Conservation (phyloP, 2,797 vertebrate species). For the Helicolenus hilgendorfi region DNA sequence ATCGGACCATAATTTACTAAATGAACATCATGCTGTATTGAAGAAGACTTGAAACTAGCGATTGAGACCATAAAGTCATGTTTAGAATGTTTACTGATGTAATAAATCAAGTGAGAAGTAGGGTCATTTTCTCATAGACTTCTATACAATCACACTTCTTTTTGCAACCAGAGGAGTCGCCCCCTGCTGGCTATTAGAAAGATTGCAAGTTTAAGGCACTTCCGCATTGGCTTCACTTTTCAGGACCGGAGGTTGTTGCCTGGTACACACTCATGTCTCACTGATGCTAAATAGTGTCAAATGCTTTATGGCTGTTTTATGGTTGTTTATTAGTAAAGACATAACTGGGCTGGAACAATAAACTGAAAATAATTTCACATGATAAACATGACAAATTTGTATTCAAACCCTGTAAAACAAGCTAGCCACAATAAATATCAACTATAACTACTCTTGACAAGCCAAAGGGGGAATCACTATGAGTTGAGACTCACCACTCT, state of each 20-base stretch:
- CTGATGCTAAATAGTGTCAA: neutral
- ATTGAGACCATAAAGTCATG: no score
- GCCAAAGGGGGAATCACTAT: conserved; percentile 1
- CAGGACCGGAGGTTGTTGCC: neutral
- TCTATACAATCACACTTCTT: no score
- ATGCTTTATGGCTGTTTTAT: neutral
- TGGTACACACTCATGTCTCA: neutral
- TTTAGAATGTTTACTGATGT: no score
- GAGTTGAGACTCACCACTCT: conserved; percentile 15
- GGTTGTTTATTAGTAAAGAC: neutral
- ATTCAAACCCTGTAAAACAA: conserved; percentile 13
- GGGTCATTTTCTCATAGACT: no score
- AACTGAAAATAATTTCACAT: neutral
- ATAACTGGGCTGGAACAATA: neutral
- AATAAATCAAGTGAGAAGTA: no score
- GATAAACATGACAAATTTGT: conserved; percentile 6
- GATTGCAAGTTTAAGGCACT: no score
- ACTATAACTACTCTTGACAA: neutral
- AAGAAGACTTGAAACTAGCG: no score
- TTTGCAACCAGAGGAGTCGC: no score
- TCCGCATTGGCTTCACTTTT: no score
- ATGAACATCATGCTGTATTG: no score
- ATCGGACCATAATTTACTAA: no score
- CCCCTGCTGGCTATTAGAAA: no score
- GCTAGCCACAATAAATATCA: conserved; percentile 31